Percentiles rank a stretch among this genome's conserved stretches.
These are phyloP conservation scores for Ypsolopha sequella DNA, from an alignment of 2,888 invertebrate species.

Conservation along the genomic window DNA sequence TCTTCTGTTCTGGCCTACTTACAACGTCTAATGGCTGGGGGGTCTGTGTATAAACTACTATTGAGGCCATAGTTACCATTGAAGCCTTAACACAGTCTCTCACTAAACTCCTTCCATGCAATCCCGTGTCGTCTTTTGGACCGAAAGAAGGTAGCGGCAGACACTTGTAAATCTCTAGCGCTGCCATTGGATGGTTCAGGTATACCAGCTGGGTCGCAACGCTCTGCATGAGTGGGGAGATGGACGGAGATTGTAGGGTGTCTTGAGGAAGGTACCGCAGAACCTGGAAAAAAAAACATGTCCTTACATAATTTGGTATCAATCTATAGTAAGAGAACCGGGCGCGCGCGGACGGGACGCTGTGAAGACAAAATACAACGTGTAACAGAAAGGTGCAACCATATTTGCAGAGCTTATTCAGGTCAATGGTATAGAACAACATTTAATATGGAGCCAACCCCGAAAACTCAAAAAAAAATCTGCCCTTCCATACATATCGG, in stretches of 20 bases:
- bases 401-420: too few relatives aligned
- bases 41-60: background rate
- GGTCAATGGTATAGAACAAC: too few relatives aligned
- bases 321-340: too few relatives aligned
- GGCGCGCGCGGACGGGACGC: too few relatives aligned
- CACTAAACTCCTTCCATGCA: constrained; percentile 68
- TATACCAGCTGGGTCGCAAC: constrained; percentile 65
- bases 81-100: constrained; percentile 70
- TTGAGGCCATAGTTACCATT: constrained; percentile 33
- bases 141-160: constrained; percentile 55
- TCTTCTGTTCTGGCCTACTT: too few relatives aligned
- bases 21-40: too few relatives aligned
- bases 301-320: too few relatives aligned
- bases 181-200: constrained; percentile 54
- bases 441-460: too few relatives aligned
- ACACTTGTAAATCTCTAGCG: constrained; percentile 60
- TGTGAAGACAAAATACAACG: too few relatives aligned
- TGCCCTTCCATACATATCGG: too few relatives aligned
- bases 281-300: constrained; percentile 33
- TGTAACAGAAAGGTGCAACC: too few relatives aligned
- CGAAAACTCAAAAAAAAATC: too few relatives aligned
- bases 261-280: constrained; percentile 36
- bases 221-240: constrained; percentile 56
- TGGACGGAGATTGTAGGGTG: constrained; percentile 40
- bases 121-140: constrained; percentile 61